phyloP scores from a whole-genome alignment of 2,888 invertebrate species.

The Cabera pusaria region DNA sequence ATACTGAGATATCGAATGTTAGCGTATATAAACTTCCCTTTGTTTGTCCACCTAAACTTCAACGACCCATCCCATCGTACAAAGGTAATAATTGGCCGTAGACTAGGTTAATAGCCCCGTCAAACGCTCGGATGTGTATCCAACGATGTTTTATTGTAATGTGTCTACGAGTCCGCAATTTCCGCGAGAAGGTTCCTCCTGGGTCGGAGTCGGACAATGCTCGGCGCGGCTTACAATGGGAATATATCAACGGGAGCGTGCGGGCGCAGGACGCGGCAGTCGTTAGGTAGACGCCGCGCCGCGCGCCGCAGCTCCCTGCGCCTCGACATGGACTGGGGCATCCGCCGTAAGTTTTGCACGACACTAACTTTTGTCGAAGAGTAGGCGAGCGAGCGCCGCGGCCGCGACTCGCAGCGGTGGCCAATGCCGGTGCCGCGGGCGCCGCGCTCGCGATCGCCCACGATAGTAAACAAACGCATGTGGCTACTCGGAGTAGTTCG shows the following conservation, averaged over 20 bases:
- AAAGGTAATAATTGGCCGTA: constrained; percentile 21
- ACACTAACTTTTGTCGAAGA: constrained; percentile 44
- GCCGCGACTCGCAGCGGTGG: constrained; percentile 35
- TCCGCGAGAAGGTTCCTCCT: constrained; percentile 47
- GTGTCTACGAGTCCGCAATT: constrained; percentile 40
- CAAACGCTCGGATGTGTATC: constrained; percentile 30
- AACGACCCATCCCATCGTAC: constrained; percentile 9
- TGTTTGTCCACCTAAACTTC: constrained; percentile 4
- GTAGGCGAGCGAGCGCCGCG: constrained; percentile 11
- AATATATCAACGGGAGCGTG: constrained; percentile 56
- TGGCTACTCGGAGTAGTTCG: constrained; percentile 68
- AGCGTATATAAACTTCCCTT: constrained; percentile 2
- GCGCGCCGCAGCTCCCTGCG: constrained; percentile 57
- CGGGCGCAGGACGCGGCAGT: constrained; percentile 78
- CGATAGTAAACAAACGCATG: constrained; percentile 83
- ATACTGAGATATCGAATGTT: not conserved
- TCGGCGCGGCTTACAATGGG: constrained; percentile 57
- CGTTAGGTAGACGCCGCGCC: constrained; percentile 71
- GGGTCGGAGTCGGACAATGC: constrained; percentile 56
- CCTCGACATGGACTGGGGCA: constrained; percentile 79
- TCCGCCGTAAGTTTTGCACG: constrained; percentile 74
- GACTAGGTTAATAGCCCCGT: constrained; percentile 31
- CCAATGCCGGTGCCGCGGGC: constrained; percentile 40
- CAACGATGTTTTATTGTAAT: constrained; percentile 29
- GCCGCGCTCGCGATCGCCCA: constrained; percentile 51